phyloP scores from a whole-genome alignment of 2,888 invertebrate species.

The Terebella lapidaria region DNA sequence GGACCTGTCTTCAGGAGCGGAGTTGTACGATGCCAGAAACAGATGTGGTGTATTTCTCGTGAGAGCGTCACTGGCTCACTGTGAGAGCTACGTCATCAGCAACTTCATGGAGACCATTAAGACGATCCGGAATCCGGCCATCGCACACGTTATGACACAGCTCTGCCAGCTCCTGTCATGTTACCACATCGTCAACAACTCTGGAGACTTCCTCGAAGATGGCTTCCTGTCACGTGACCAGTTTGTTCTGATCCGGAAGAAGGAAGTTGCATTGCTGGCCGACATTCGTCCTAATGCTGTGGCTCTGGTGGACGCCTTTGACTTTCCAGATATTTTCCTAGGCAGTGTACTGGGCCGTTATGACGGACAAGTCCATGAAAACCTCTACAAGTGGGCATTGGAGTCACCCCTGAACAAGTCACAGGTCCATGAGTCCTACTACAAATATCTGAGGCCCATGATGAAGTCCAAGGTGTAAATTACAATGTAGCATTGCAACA shows the following conservation, averaged over 20 bases:
- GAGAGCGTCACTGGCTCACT: too few species aligned
- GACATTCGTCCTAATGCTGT: conserved; percentile 81
- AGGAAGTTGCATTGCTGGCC: conserved; percentile 58
- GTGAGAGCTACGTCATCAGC: not conserved
- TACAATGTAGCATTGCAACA: too few species aligned
- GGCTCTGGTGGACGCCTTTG: conserved; percentile 86
- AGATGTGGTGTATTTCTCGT: too few species aligned
- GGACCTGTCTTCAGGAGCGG: too few species aligned
- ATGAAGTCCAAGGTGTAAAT: not conserved
- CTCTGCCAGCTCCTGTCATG: not conserved
- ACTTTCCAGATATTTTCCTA: conserved; percentile 54
- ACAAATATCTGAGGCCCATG: not conserved
- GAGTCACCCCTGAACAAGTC: conserved; percentile 41
- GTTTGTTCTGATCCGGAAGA: conserved; percentile 4
- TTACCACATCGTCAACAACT: not conserved
- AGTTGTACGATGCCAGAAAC: too few species aligned
- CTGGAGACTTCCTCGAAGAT: conserved; percentile 4
- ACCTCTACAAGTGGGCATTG: conserved; percentile 53
- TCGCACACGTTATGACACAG: not conserved
- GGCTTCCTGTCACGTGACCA: conserved; percentile 10
- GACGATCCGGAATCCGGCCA: not conserved
- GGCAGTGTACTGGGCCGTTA: conserved; percentile 51
- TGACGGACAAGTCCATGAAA: conserved; percentile 56
- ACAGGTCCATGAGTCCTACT: not conserved
- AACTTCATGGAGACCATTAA: not conserved